Conservation (phyloP, 2,888 invertebrate genomes). For the Nasonovia ribisnigri region DNA sequence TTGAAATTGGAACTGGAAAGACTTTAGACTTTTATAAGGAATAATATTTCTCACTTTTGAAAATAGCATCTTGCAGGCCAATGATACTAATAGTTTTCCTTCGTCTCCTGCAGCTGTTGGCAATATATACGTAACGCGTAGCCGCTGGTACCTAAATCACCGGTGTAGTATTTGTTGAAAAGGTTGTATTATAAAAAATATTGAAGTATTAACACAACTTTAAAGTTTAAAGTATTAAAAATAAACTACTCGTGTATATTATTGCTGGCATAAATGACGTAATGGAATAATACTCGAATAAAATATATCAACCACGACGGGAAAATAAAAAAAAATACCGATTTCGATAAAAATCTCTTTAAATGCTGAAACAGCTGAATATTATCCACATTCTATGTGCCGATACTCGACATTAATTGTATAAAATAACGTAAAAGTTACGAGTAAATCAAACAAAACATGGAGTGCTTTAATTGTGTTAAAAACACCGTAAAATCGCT, state of each 20-base stretch:
- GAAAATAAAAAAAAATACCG: background rate
- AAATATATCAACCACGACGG: background rate
- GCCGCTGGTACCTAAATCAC: background rate
- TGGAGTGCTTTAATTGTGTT: background rate
- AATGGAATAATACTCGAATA: background rate
- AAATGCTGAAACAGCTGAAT: background rate
- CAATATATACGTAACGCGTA: background rate
- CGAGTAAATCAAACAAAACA: background rate
- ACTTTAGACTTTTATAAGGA: background rate
- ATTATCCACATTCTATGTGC: background rate
- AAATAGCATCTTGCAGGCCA: background rate
- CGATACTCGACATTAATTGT: background rate
- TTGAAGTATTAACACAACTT: background rate
- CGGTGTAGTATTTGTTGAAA: background rate
- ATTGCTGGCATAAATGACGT: background rate
- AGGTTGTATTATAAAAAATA: background rate
- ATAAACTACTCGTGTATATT: background rate
- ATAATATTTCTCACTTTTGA: conserved; percentile 10
- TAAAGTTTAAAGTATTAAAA: background rate
- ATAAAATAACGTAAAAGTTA: background rate
- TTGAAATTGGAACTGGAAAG: conserved; percentile 3
- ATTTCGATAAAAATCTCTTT: background rate
- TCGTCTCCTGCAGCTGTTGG: background rate
- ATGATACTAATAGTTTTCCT: conserved; percentile 3
- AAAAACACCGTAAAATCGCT: background rate